Percentiles rank a stretch among this genome's conserved stretches.
These are phyloP conservation scores for Hemiprocne comata DNA, from an alignment of 2,113 vertebrate genomes.

Conservation along the genomic window DNA sequence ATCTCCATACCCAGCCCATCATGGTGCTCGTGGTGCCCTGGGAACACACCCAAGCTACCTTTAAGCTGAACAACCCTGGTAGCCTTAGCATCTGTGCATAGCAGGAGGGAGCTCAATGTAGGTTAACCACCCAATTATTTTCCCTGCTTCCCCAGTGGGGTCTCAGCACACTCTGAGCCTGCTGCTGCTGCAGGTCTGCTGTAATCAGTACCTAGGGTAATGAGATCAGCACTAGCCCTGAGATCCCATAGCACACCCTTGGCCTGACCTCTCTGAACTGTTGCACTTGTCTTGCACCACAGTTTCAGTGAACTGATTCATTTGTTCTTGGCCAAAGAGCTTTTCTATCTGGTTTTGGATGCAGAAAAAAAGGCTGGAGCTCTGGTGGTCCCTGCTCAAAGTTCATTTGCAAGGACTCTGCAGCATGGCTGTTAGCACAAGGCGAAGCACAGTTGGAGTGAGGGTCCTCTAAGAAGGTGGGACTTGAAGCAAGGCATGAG, in stretches of 20 bases:
- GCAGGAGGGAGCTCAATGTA: fast-evolving
- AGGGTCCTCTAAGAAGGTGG: not conserved
- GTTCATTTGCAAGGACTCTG: fast-evolving
- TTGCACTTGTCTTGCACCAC: not conserved
- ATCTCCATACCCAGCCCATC: not conserved
- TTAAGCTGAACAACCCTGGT: fast-evolving
- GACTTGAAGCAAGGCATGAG: not conserved
- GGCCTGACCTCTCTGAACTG: fast-evolving
- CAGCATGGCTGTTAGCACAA: fast-evolving
- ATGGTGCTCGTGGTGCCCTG: fast-evolving
- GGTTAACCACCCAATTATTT: not conserved
- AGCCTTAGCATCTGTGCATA: fast-evolving
- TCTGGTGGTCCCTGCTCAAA: not conserved
- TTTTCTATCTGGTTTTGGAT: not conserved
- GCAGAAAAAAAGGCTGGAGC: not conserved
- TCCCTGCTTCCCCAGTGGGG: not conserved
- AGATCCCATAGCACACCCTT: not conserved
- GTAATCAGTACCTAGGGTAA: not conserved
- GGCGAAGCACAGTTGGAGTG: not conserved
- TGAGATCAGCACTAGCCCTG: fast-evolving
- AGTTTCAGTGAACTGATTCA: not conserved
- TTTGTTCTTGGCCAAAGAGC: not conserved
- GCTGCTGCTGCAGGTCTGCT: not conserved
- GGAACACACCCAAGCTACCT: not conserved
- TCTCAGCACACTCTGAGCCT: fast-evolving